Percentiles rank a stretch among this genome's conserved stretches.
Evolutionary conservation across 2,113 vertebrate genomes (phyloP).

Genomic region (Heloderma charlesbogerti): DNA sequence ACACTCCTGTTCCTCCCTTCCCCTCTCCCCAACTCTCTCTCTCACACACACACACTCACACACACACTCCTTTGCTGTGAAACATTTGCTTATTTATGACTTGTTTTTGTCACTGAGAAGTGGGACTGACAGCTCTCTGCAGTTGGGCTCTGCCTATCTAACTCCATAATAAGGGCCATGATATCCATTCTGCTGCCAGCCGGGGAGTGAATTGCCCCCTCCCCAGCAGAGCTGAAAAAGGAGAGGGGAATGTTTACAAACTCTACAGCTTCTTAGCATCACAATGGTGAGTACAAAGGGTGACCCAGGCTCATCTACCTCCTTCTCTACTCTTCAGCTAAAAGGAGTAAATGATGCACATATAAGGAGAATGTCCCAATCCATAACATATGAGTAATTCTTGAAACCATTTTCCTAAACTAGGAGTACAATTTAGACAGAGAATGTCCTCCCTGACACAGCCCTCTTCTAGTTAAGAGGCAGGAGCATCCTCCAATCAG

Average conservation of each 20-base stretch:
- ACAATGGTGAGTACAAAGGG: constrained; percentile 74
- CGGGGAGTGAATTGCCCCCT: constrained; percentile 66
- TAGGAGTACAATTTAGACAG: not conserved
- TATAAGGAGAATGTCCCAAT: constrained; percentile 50
- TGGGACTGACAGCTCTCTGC: constrained; percentile 75
- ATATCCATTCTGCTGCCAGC: constrained; percentile 76
- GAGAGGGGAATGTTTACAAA: constrained; percentile 51
- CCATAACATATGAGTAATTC: constrained; percentile 56
- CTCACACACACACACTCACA: constrained; percentile 8
- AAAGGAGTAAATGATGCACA: constrained; percentile 46
- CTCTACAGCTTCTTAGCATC: constrained; percentile 73
- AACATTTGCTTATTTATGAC: constrained; percentile 75
- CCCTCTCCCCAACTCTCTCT: constrained; percentile 8
- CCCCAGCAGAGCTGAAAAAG: constrained; percentile 12
- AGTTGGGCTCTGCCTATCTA: constrained; percentile 72
- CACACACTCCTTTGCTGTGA: constrained; percentile 60
- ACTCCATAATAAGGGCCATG: constrained; percentile 75
- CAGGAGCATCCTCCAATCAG: not conserved
- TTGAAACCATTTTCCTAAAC: constrained; percentile 69
- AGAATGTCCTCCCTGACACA: not conserved
- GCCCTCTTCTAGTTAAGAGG: constrained; percentile 4
- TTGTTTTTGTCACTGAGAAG: constrained; percentile 71
- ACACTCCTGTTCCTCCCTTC: not conserved
- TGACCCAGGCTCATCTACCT: constrained; percentile 64
- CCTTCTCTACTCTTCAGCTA: constrained; percentile 51